Evolutionary conservation across 2,797 vertebrate genomes (phyloP), one percentile per base, ranked within the genome.

Genomic region (Acomys russatus): DNA sequence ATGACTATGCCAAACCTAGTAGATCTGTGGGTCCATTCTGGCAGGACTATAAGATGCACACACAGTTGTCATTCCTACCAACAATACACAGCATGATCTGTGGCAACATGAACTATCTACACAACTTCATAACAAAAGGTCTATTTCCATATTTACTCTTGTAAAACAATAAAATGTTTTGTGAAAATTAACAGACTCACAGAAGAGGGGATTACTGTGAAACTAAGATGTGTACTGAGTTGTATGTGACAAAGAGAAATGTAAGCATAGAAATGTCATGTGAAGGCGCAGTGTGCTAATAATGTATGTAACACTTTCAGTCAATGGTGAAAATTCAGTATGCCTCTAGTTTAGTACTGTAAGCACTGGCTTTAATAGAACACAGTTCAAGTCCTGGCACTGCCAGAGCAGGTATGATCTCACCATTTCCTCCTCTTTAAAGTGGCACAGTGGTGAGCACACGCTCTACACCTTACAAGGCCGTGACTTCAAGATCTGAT

Each of bases 171-270:
- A 63, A 84, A 70, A 56, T 79, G 17, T 33, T 83, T 9, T 51
- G 49, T 18, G 49, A 70, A 63, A 33, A 61, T 38, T 7, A 22
- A 51, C 9, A 68, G 44, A 80, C 25, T 82, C 83, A 91, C 70
- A 96, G 70, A 91, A 91, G 85, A 76, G 20, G 79, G 10, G 59
- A 78, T 71, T 78, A 88, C 33, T 38, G 0, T 64, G 63, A 92
- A 86, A 64, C 59, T 44, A 30, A 77, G 79, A 61, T 96, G 54
- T 90, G 68, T 86, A 86, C 56, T 88, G 35, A 91, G 35, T 49
- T 84, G 23, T 74, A 71, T 93, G 66, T n/a, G 49, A 44, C 33
- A 91, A 95, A 91, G 38, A 86, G 49, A 51, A 91, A 74, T 93
- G 73, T 56, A 88, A 78, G 44, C 28, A 92, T 88, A 78, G 70